Percentiles rank a stretch among this genome's conserved stretches.
Conservation (phyloP, 2,113 vertebrate genomes). For the Sus scrofa region DNA sequence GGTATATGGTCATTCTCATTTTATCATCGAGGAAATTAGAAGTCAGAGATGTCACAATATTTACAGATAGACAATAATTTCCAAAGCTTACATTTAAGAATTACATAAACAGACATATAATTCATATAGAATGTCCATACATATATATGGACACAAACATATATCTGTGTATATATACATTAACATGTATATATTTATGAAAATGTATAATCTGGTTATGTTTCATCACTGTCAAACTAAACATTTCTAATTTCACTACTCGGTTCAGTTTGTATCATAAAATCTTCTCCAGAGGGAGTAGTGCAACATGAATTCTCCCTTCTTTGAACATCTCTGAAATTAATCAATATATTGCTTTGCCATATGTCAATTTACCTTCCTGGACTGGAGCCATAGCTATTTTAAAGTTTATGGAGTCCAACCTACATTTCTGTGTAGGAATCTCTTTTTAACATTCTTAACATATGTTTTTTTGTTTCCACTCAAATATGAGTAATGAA, state of each 20-base stretch:
- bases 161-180: background rate
- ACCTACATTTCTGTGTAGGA: background rate
- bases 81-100: background rate
- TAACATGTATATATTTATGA: background rate
- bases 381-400: background rate
- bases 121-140: background rate
- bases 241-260: background rate
- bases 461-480: background rate
- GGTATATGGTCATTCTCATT: background rate
- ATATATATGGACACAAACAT: background rate
- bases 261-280: constrained; percentile 15
- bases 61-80: background rate
- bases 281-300: background rate
- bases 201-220: background rate
- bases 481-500: constrained; percentile 28
- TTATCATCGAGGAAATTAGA: constrained; percentile 13
- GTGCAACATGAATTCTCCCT: background rate
- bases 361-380: constrained; percentile 36
- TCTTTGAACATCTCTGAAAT: constrained; percentile 38
- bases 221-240: constrained; percentile 51
- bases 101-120: background rate
- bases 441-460: constrained; percentile 11
- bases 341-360: constrained; percentile 53
- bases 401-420: constrained; percentile 2
- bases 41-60: background rate